Evolutionary conservation across 2,797 vertebrate species (phyloP).

Genomic region (Poeciliopsis presidionis): DNA sequence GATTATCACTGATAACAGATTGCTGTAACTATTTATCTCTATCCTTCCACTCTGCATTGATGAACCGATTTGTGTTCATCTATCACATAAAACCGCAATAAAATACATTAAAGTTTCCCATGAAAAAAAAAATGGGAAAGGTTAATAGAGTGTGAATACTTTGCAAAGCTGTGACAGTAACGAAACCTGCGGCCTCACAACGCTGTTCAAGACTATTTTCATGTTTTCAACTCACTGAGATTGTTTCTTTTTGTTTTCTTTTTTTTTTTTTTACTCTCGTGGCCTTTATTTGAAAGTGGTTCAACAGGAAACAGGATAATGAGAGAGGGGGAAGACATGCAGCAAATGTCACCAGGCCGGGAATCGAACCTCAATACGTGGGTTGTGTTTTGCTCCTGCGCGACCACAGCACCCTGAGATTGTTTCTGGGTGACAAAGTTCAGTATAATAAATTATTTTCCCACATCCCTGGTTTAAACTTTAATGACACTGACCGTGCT

Average conservation of each 20-base stretch:
- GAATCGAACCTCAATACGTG: no score
- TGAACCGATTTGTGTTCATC: not conserved
- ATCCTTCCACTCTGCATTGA: not conserved
- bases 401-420: no score
- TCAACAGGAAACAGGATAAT: no score
- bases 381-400: no score
- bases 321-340: no score
- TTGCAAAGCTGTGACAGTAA: not conserved
- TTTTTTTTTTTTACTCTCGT: no score
- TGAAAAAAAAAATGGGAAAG: not conserved
- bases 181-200: not conserved
- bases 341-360: no score
- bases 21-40: not conserved
- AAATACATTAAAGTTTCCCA: not conserved
- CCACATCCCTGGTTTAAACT: slow-evolving; percentile 5
- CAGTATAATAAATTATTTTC: slow-evolving; percentile 9
- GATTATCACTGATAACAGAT: not conserved
- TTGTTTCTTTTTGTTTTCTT: no score
- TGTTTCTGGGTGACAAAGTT: not conserved
- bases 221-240: not conserved
- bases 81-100: not conserved
- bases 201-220: not conserved
- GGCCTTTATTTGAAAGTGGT: no score
- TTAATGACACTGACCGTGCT: slow-evolving; percentile 88
- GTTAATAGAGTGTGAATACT: not conserved